Percentiles rank a stretch among this genome's conserved stretches.
These are phyloP conservation scores for Stichodactyla mertensii DNA, from an alignment of 64 coral and sea anemone species.

Conservation along the genomic window DNA sequence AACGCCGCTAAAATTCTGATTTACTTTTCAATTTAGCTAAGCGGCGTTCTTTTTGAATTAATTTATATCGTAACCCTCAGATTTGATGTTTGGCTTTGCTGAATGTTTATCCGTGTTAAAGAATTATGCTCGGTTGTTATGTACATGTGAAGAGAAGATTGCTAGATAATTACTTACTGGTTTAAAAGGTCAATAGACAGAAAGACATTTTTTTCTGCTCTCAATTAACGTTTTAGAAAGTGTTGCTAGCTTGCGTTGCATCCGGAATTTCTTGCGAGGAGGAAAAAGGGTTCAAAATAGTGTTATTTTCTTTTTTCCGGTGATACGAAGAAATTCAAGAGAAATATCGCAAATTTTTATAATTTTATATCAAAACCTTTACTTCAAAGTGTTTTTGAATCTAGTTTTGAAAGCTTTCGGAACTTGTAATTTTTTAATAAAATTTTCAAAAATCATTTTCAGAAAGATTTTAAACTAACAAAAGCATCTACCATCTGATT, in stretches of 20 bases:
- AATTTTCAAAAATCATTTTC: not conserved
- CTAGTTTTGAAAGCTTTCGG: too few relatives aligned
- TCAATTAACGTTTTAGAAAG: too few relatives aligned
- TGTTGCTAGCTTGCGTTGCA: too few relatives aligned
- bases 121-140: not conserved
- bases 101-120: not conserved
- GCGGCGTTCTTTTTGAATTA: not conserved
- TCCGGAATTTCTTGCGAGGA: too few relatives aligned
- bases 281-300: too few relatives aligned
- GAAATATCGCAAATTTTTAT: too few relatives aligned
- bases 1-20: not conserved
- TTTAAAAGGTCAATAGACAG: too few relatives aligned
- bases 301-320: too few relatives aligned
- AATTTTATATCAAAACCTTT: not conserved
- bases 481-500: not conserved
- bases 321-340: not conserved
- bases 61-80: not conserved
- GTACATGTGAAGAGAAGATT: not conserved
- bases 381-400: not conserved
- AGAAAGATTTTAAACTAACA: not conserved
- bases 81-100: not conserved
- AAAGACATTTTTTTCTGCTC: too few relatives aligned
- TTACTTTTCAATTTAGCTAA: not conserved
- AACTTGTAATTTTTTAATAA: not conserved
- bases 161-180: too few relatives aligned